Conservation (phyloP, 2,888 invertebrate species). For the Eilema griseolum region DNA sequence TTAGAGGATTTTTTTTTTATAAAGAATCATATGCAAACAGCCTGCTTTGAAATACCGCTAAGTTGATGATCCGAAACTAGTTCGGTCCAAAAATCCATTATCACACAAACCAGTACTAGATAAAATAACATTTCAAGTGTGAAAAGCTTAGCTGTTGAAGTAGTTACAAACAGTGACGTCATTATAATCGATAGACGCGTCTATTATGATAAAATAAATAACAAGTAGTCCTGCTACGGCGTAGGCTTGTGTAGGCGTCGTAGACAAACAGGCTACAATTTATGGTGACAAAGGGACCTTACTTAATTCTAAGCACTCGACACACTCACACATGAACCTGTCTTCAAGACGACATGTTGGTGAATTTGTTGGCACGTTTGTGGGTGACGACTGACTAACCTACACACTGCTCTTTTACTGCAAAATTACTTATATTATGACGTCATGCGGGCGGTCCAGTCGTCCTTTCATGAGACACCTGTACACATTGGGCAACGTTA, state of each 20-base stretch:
- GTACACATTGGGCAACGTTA: no score
- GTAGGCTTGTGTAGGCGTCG: conserved; percentile 46
- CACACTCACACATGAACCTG: not conserved
- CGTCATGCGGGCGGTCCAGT: no score
- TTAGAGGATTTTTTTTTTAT: no score
- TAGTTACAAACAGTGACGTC: conserved; percentile 2
- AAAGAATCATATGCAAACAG: no score
- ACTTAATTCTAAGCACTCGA: not conserved
- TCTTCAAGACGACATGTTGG: not conserved
- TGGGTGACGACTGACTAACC: not conserved
- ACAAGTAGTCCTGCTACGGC: conserved; percentile 55
- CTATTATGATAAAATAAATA: conserved; percentile 16
- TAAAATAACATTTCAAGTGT: not conserved
- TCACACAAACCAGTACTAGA: not conserved
- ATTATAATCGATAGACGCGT: conserved; percentile 5
- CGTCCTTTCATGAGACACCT: no score
- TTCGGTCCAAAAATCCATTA: no score
- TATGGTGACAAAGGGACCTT: not conserved
- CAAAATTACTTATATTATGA: no score
- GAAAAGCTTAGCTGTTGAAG: not conserved
- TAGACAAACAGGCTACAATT: conserved; percentile 35
- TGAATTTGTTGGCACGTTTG: not conserved
- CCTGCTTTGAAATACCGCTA: no score
- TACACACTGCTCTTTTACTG: not conserved
- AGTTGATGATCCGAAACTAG: no score